Percentiles rank a stretch among this genome's conserved stretches.
Evolutionary conservation across 2,797 vertebrate species (phyloP).

Genomic region (Siniperca obscura): DNA sequence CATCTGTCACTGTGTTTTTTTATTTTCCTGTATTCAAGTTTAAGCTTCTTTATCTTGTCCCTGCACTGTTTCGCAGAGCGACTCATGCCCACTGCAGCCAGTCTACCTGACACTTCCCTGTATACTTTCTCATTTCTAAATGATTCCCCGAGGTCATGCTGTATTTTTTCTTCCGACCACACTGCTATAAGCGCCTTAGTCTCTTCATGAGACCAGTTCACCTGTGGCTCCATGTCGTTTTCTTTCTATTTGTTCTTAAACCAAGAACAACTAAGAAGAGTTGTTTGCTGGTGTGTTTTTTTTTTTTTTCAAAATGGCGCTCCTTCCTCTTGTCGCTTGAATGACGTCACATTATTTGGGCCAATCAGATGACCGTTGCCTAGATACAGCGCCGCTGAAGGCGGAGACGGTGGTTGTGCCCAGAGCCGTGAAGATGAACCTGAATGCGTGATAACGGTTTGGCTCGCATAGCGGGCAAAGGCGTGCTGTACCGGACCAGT

Average conservation of each 20-base stretch:
- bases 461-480: neutral
- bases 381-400: neutral
- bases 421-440: too few species aligned
- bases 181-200: constrained; percentile 19
- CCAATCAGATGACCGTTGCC: constrained; percentile 18
- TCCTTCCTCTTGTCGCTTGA: neutral
- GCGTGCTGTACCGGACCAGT: neutral
- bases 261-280: neutral
- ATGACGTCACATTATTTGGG: neutral
- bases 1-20: neutral
- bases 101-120: constrained; percentile 13
- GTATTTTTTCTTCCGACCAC: constrained; percentile 47
- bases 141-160: constrained; percentile 13
- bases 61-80: constrained; percentile 32
- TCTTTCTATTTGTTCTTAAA: neutral
- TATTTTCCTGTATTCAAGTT: constrained; percentile 13
- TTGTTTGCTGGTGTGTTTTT: neutral
- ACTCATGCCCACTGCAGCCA: constrained; percentile 1
- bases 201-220: constrained; percentile 38
- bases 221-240: constrained; percentile 6
- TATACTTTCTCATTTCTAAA: constrained; percentile 30
- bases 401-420: neutral
- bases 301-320: constrained; percentile 47
- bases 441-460: neutral
- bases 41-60: constrained; percentile 40